Base-by-base conservation (phyloP, 1,140 invertebrate species). In the Brachionus asplanchnoidis region DNA sequence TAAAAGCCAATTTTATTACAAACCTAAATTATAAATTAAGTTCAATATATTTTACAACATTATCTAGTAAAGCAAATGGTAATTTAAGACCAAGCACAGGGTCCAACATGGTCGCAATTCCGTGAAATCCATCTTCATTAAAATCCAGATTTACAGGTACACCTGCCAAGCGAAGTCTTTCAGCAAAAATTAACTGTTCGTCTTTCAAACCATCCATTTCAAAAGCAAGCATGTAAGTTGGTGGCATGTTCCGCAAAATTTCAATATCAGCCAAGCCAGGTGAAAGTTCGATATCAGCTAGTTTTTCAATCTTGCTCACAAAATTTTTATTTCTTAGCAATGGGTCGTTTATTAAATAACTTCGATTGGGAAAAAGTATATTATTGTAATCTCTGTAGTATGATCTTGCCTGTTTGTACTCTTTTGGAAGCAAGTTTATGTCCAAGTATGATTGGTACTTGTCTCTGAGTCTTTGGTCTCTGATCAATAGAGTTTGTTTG, bases 41-140 rank as follows among this genome's bases (percentile, higher is more conserved):
- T 20, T 50, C 4, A 77, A 77, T 77, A 46, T 50, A 77, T 46
- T 77, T 50, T 12, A 77, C 73, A 26, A 77, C 20, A 77, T 77
- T 77, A 50, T 77, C 73, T 50, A 77, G n/a, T 14, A 77, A 36
- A 77, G 12, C 17, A 77, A 44, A 23, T 50, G 73, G 73, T 46
- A 77, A 28, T 77, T 50, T 77, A 20, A 77, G 20, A 50, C 73
- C 73, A 20, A 77, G 17, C 3, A 9, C 60, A 9, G 50, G 50
- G 65, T 82, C 53, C 11, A 82, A 7, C 53, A 82, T 82, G 20
- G 79, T 60, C 11, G 79, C 50, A 23, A 82, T 65, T 36, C 79
- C 79, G 36, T 82, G 79, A 82, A 82, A 82, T 36, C 53, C 79
- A 23, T 82, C 79, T 65, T 65, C 53, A 65, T 82, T 65, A 82